Conservation (phyloP, 1,140 invertebrate species). For the Chironomus tepperi region DNA sequence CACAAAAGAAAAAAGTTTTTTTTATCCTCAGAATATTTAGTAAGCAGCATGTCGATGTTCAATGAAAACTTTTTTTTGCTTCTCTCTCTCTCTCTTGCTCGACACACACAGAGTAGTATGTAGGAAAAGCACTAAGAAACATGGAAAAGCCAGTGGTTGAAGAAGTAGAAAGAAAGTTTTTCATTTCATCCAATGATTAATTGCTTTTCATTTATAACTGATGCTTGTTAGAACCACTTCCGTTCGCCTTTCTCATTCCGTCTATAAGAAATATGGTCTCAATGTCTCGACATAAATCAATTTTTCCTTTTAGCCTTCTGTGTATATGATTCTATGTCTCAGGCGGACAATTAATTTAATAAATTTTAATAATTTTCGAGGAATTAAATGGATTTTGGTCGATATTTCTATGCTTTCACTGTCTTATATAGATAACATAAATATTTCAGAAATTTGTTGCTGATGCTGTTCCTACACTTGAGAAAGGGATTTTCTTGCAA, state of each 20-base stretch:
- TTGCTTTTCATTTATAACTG: slow-evolving; percentile 14
- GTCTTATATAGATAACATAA: too few species aligned
- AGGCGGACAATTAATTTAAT: slow-evolving; percentile 1
- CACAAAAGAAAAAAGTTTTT: too few species aligned
- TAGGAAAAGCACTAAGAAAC: neutral
- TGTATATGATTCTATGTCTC: neutral
- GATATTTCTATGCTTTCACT: too few species aligned
- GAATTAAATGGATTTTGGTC: slow-evolving; percentile 4
- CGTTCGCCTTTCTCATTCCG: neutral
- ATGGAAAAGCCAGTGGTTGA: neutral
- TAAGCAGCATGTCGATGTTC: neutral
- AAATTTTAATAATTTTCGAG: slow-evolving; percentile 1
- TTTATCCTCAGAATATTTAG: too few species aligned
- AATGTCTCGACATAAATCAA: slow-evolving; percentile 13
- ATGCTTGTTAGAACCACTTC: slow-evolving; percentile 10
- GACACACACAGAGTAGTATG: neutral
- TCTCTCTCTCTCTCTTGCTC: too few species aligned
- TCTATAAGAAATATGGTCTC: too few species aligned
- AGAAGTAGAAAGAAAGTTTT: neutral
- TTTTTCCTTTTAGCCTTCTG: slow-evolving; percentile 2
- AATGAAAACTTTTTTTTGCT: neutral
- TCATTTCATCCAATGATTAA: slow-evolving; percentile 14
- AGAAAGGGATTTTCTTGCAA: too few species aligned
- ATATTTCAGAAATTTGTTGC: too few species aligned
- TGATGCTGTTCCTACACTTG: too few species aligned